A percentile compares a stretch with the other conserved stretches of the same genome.
phyloP scores from a whole-genome alignment of 2,113 vertebrate genomes.

The Caretta caretta region DNA sequence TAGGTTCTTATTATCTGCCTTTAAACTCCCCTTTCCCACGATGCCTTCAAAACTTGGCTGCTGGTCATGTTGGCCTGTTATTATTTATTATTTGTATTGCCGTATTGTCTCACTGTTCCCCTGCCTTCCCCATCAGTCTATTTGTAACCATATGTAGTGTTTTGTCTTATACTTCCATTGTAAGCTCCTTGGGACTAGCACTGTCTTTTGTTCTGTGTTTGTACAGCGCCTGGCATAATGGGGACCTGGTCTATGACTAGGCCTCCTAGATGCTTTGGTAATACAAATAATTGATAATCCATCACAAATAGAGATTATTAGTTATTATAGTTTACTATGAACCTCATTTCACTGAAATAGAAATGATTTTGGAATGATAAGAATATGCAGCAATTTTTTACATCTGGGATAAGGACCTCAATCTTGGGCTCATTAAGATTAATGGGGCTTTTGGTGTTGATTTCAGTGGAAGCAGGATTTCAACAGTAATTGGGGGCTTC shows the following conservation, averaged over 20 bases:
- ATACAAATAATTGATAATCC: neutral
- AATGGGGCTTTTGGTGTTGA: accelerated
- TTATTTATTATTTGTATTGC: too few relatives aligned
- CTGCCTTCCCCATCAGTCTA: neutral
- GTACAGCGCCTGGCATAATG: neutral
- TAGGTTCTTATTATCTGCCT: neutral
- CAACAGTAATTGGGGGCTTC: too few relatives aligned
- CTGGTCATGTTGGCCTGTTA: neutral
- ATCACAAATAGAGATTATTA: neutral
- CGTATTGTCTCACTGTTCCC: neutral
- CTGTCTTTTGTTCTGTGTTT: neutral
- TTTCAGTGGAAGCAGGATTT: accelerated
- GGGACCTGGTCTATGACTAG: neutral
- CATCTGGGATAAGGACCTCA: neutral
- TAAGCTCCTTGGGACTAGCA: neutral
- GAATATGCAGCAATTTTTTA: neutral
- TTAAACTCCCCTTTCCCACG: neutral
- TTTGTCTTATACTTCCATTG: neutral
- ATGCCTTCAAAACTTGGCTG: neutral
- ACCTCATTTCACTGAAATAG: neutral
- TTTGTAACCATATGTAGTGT: neutral
- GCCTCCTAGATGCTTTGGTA: neutral
- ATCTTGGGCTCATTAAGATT: accelerated
- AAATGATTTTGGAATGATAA: neutral
- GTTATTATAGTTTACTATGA: neutral